A percentile compares a stretch with the other conserved stretches of the same genome.
phyloP scores from a whole-genome alignment of 2,113 vertebrate genomes.

The Peucedramus taeniatus region DNA sequence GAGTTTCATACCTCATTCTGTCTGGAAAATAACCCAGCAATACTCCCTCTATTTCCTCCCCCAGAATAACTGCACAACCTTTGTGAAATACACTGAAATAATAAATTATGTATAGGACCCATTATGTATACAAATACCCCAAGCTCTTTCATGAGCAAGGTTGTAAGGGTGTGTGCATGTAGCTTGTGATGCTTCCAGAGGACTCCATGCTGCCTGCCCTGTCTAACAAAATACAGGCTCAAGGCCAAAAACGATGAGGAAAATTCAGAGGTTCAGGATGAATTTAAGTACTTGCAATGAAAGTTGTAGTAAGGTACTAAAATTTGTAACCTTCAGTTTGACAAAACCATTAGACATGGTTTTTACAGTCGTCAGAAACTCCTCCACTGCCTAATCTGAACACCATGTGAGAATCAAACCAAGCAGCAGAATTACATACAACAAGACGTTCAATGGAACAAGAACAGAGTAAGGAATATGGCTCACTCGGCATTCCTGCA shows the following conservation, averaged over 20 bases:
- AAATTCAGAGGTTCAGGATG: neutral
- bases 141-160: neutral
- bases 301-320: neutral
- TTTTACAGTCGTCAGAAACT: neutral
- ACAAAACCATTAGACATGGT: neutral
- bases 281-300: neutral
- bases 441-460: accelerated
- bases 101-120: neutral
- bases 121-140: neutral
- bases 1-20: neutral
- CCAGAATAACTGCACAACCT: neutral
- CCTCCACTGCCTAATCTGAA: neutral
- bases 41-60: neutral
- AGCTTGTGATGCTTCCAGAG: neutral
- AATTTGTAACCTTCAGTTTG: neutral
- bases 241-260: neutral
- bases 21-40: neutral
- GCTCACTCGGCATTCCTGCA: neutral
- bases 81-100: neutral
- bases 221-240: neutral
- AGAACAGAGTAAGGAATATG: neutral
- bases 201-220: neutral
- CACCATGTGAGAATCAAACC: neutral
- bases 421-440: neutral
- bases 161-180: neutral